These are phyloP conservation scores for Colistium nudipinnis DNA, from an alignment of 2,113 vertebrate species.

Conservation along the genomic window DNA sequence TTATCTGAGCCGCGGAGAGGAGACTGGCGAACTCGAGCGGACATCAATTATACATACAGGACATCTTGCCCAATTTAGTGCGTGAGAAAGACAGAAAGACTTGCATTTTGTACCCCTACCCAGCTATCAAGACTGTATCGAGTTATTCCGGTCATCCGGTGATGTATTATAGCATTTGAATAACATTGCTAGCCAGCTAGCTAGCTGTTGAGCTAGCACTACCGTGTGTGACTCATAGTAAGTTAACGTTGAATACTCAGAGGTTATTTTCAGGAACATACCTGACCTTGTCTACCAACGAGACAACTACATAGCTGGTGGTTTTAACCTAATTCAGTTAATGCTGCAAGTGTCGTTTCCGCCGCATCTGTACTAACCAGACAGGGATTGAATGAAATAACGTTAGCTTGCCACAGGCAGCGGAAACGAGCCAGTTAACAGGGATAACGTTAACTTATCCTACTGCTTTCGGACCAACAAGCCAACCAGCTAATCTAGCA, in stretches of 20 bases:
- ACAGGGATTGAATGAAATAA: constrained; percentile 80
- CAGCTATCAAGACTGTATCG: constrained; percentile 8
- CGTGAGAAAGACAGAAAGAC: neutral
- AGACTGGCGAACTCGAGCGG: constrained; percentile 59
- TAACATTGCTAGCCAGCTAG: constrained; percentile 70
- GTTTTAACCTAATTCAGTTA: neutral
- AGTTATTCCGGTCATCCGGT: constrained; percentile 44
- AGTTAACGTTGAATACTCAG: constrained; percentile 30
- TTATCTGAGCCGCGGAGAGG: constrained; percentile 52
- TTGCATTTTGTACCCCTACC: neutral
- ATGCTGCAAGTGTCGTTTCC: constrained; percentile 1
- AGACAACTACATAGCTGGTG: neutral
- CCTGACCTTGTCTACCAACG: neutral
- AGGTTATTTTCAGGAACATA: constrained; percentile 13
- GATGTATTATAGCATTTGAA: constrained; percentile 73
- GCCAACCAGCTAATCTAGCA: constrained; percentile 42
- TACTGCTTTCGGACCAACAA: constrained; percentile 34
- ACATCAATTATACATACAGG: constrained; percentile 48
- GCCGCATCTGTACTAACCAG: constrained; percentile 24
- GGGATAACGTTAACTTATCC: constrained; percentile 53
- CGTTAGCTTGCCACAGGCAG: constrained; percentile 59
- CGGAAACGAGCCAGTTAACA: constrained; percentile 72
- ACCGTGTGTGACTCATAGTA: constrained; percentile 71
- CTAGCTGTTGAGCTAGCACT: constrained; percentile 80
- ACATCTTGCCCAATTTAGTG: constrained; percentile 1